Base-by-base conservation (phyloP, 2,797 vertebrate genomes). In the Fistularia tabacaria region DNA sequence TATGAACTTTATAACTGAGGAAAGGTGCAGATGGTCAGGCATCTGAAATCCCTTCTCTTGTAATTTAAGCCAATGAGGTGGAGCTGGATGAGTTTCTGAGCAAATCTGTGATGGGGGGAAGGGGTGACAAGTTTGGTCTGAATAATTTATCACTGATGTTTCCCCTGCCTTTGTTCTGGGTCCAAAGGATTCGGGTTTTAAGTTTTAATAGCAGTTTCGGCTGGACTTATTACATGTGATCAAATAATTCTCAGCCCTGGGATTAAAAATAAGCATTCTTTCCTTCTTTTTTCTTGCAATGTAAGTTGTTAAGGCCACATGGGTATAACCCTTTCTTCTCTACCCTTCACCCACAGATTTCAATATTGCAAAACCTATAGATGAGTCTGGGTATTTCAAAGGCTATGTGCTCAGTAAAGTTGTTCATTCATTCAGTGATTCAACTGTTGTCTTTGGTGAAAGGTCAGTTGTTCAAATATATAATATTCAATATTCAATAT, bases 111-210 rank as follows among this genome's bases (percentile, higher is more conserved):
- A 77, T 71, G 80, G 67, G 65, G 63, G 59, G 72, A 74, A 60
- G 71, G 75, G 73, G 65, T 14, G 73, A 85, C 79, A 78, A 82
- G 84, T 85, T 74, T 71, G 82, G 80, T 74, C 76, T 91, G 88
- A 91, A 90, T 91, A 85, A 90, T 90, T 90, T 80, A 91, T 89
- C 69, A 85, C 67, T 74, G 66, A 74, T 87, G 86, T 87, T 85
- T 87, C 80, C 38, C 64, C 71, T 75, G 69, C 72, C 86, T 90
- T 91, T 90, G 88, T 89, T 90, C 84, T 87, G 10, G 25, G 70
- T 88, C 87, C 87, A 91, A 83, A 85, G 76, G 82, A 89, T 83
- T 71, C 38, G 50, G 57, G 75, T 80, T 87, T 89, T 86, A 83
- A 85, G 84, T 83, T 88, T 85, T 87, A 84, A 86, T 85, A 84